These are phyloP conservation scores for Cygnus atratus DNA, from an alignment of 2,113 vertebrate genomes.

Conservation along the genomic window DNA sequence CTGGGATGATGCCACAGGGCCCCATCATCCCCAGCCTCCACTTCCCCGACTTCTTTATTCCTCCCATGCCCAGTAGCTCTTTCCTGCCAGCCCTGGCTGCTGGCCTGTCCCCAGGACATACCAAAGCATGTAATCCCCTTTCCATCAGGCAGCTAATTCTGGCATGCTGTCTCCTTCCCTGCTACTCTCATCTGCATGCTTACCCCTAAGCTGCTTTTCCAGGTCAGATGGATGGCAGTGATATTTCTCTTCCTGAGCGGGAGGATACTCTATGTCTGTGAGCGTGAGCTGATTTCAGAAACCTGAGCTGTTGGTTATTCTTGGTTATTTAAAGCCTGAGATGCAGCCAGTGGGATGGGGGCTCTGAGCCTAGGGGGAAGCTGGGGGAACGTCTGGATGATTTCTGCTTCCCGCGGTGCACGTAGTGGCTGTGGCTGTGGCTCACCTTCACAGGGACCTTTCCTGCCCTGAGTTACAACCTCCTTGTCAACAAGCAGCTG, in stretches of 20 bases:
- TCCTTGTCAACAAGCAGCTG: neutral
- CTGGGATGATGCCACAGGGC: neutral
- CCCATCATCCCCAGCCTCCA: neutral
- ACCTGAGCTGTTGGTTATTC: neutral
- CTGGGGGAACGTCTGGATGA: neutral
- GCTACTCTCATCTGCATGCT: neutral
- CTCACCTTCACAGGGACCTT: neutral
- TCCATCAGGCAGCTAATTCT: rapidly evolving
- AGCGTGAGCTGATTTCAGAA: neutral
- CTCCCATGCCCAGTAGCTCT: neutral
- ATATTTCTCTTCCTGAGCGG: neutral
- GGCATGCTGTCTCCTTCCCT: neutral
- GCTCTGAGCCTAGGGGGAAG: neutral
- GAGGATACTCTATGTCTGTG: neutral
- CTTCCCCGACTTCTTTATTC: neutral
- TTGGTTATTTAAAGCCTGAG: neutral
- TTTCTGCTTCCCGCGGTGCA: neutral
- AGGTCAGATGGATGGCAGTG: neutral
- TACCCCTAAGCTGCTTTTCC: neutral
- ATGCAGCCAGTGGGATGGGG: neutral
- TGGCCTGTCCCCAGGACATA: neutral
- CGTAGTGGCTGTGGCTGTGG: neutral
- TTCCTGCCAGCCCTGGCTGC: neutral
- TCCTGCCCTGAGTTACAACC: neutral
- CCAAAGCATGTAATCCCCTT: neutral